Evolutionary conservation across 2,888 invertebrate genomes (phyloP), one percentile per base, ranked within the genome.

Genomic region (Ormyrus nitidulus): DNA sequence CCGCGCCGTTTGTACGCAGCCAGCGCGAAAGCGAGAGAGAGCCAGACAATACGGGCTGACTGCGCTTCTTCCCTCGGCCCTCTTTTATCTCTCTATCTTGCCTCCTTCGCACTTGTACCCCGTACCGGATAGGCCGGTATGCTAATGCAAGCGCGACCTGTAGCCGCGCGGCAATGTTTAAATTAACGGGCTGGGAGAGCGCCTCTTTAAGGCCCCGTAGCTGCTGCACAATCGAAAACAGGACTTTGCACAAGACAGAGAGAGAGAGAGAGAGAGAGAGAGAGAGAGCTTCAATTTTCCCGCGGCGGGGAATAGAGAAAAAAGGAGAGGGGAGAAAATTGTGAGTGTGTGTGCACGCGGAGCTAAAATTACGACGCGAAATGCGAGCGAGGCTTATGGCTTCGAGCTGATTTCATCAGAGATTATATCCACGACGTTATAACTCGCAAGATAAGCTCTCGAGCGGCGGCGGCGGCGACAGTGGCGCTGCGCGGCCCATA

Each of bases 1-100:
- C 87, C 87, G 85, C 85, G 83, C 88, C 89, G 89, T 90, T 90
- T 88, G 89, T 89, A 89, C 85, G 85, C 85, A 85, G 86, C 86
- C 84, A 85, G 85, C 86, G 87, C 87, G 87, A 88, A 88, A 86
- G 84, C 85, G 80, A 80, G 71, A 77, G 76, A 77, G n/a, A 51
- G 59, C 58, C 61, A 48, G 76, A 58, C 77, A 56, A 77, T 71
- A 65, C 64, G 58, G 44, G 51, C 74, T 65, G 65, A 56, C 75
- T 59, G 13, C 53, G 51, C 75, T 59, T 75, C 69, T 75, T 51
- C 59, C 58, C 51, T 58, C 64, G 48, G n/a, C 58, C 19, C 19
- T 19, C 19, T 19, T 79, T 79, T 79, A 68, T 77, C 72, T 72
- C 80, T 72, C 72, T 61, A 73, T 68, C 74, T 72, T 54, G 19